These are phyloP conservation scores for Cercocebus atys DNA, from an alignment of 2,113 vertebrate genomes.

Conservation along the genomic window DNA sequence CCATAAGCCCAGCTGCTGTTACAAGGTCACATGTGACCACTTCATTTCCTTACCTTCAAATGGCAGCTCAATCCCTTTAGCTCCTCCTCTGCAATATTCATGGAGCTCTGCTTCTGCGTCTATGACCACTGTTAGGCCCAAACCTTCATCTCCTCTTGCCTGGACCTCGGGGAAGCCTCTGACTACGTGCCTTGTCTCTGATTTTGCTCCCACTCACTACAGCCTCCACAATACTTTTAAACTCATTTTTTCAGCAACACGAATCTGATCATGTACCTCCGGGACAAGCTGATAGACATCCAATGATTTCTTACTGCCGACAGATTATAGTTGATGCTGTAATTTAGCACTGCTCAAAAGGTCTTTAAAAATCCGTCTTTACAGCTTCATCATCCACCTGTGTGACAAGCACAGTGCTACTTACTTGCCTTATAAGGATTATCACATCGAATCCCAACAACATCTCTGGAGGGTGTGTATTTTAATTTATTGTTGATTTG, in stretches of 20 bases:
- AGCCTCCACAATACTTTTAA: not conserved
- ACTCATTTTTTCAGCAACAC: not conserved
- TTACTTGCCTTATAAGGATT: not conserved
- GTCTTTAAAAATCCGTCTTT: not conserved
- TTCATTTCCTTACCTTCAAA: not conserved
- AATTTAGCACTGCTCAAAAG: not conserved
- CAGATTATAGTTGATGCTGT: not conserved
- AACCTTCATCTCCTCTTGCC: not conserved
- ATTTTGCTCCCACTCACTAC: not conserved
- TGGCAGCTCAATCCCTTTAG: not conserved
- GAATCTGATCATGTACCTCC: not conserved
- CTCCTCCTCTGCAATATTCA: not conserved
- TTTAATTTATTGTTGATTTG: not conserved
- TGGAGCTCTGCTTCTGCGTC: not conserved
- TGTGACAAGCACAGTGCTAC: not conserved
- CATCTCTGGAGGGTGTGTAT: not conserved
- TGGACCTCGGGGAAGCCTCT: not conserved
- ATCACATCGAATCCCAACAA: not conserved
- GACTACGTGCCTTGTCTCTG: not conserved
- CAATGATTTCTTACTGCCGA: not conserved
- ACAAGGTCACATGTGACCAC: not conserved
- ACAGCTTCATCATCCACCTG: fast-evolving
- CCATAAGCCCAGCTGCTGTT: not conserved
- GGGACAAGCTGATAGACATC: not conserved
- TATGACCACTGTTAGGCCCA: too few species aligned